Evolutionary conservation across 2,888 invertebrate genomes (phyloP).

Genomic region (Schizaphis graminum): DNA sequence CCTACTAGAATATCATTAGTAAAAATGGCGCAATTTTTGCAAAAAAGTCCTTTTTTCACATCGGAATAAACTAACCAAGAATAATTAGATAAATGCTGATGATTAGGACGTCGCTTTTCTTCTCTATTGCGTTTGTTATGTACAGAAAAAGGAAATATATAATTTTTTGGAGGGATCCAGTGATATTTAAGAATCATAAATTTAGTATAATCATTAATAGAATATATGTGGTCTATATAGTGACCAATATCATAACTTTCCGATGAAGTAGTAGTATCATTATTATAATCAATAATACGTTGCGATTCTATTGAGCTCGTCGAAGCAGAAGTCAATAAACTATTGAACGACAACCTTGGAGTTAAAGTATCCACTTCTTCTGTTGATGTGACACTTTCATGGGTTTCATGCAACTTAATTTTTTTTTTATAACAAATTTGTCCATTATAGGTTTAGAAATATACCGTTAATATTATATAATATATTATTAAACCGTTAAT

Average conservation of each 20-base stretch:
- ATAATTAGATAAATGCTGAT: conserved; percentile 33
- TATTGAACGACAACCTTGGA: neutral
- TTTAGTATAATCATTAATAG: conserved; percentile 2
- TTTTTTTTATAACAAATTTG: too few relatives aligned
- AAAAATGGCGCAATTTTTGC: conserved; percentile 13
- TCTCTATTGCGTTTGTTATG: too few relatives aligned
- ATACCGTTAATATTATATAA: conserved; percentile 14
- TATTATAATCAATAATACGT: neutral
- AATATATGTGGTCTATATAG: neutral
- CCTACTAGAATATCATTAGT: conserved; percentile 1
- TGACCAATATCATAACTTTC: neutral
- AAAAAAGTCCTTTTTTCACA: conserved; percentile 22
- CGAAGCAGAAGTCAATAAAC: neutral
- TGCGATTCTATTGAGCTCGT: neutral
- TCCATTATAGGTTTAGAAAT: neutral
- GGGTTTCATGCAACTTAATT: too few relatives aligned
- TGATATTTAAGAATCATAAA: conserved; percentile 5
- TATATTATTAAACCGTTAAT: conserved; percentile 32
- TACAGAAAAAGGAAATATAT: too few relatives aligned
- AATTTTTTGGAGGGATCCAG: neutral
- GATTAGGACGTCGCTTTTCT: conserved; percentile 34
- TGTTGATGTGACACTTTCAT: neutral
- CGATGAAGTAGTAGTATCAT: neutral
- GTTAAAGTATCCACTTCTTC: neutral
- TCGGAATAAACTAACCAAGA: conserved; percentile 24